Conservation (phyloP, 2,888 invertebrate species). For the Nineta flava region DNA sequence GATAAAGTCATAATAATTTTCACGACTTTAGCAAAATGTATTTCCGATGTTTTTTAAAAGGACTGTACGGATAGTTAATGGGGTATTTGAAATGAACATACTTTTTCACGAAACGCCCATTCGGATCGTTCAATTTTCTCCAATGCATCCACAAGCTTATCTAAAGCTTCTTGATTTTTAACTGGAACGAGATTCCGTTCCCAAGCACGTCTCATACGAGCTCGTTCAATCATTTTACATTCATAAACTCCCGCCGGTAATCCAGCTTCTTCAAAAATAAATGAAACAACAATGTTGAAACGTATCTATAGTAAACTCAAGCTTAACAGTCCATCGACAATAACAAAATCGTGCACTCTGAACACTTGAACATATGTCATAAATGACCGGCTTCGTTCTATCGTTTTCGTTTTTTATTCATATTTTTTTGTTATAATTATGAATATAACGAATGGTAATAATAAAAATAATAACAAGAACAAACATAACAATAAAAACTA, state of each 20-base stretch:
- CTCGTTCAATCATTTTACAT: conserved; percentile 48
- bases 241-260: conserved; percentile 45
- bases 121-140: conserved; percentile 68
- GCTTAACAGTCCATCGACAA: no score
- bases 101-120: conserved; percentile 68
- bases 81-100: no score
- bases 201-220: conserved; percentile 48
- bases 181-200: conserved; percentile 40
- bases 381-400: no score
- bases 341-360: neutral
- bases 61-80: no score
- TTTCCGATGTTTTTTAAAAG: no score
- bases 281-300: conserved; percentile 12
- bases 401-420: no score
- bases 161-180: conserved; percentile 35
- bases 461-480: no score
- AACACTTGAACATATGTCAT: neutral
- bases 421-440: no score
- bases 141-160: conserved; percentile 45
- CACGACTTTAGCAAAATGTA: no score
- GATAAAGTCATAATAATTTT: no score
- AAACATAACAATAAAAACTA: no score
- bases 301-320: neutral
- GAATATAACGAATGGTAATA: no score
- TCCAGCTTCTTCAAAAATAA: conserved; percentile 29